Evolutionary conservation across 2,113 vertebrate species (phyloP).

Genomic region (Prunella himalayana): DNA sequence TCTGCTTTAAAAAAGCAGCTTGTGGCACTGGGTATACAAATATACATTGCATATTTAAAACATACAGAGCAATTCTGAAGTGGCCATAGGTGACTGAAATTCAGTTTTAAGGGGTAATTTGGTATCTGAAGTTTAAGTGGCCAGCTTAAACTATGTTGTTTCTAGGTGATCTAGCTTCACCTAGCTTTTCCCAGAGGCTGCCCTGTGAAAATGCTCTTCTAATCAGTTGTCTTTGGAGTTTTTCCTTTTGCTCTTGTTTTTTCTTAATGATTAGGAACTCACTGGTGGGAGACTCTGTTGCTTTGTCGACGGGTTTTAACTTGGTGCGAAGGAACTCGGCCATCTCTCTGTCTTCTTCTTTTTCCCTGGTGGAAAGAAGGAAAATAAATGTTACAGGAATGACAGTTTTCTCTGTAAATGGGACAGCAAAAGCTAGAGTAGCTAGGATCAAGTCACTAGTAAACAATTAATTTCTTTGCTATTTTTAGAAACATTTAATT

Average conservation of each 20-base stretch:
- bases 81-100: not conserved
- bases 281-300: conserved; percentile 82
- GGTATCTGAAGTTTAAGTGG: not conserved
- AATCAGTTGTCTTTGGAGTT: not conserved
- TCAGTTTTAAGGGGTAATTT: not conserved
- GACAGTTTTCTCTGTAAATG: not conserved
- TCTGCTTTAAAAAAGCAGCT: not conserved
- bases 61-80: not conserved
- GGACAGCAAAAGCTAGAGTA: not conserved
- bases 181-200: not conserved
- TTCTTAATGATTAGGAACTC: conserved; percentile 59
- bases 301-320: conserved; percentile 89
- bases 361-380: conserved; percentile 78
- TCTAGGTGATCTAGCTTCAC: not conserved
- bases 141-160: not conserved
- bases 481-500: not conserved
- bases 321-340: conserved; percentile 93
- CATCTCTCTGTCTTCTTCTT: conserved; percentile 98
- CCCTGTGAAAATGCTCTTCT: not conserved
- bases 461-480: not conserved
- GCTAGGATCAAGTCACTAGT: not conserved
- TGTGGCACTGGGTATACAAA: not conserved
- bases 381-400: not conserved
- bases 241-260: not conserved
- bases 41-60: not conserved